A percentile compares a stretch with the other conserved stretches of the same genome.
phyloP scores from a whole-genome alignment of 2,797 vertebrate species.

The Gymnocypris eckloni region DNA sequence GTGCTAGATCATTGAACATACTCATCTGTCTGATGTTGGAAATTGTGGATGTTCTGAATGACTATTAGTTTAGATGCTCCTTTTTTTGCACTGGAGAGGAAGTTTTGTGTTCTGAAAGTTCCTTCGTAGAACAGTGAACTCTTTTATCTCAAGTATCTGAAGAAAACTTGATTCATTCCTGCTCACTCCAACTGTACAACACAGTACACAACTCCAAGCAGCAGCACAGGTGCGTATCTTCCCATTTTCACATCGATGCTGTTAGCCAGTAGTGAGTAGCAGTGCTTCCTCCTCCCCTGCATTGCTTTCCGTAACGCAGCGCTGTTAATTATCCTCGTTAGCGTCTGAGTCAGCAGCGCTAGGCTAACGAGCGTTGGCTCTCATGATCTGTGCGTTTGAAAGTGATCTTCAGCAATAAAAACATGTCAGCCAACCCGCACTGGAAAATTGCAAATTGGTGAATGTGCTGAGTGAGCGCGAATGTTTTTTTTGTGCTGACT shows the following conservation, averaged over 20 bases:
- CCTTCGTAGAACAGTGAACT: background rate
- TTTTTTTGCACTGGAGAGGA: background rate
- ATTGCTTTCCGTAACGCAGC: slow-evolving; percentile 87
- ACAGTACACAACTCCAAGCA: background rate
- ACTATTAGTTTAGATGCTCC: background rate
- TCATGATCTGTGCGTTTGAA: slow-evolving; percentile 97
- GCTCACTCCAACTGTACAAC: background rate
- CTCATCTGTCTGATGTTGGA: background rate
- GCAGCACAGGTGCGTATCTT: slow-evolving; percentile 12
- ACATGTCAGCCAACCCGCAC: slow-evolving; percentile 86
- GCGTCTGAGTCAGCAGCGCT: slow-evolving; percentile 79
- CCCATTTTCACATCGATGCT: slow-evolving; percentile 66
- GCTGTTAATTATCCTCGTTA: slow-evolving; percentile 98
- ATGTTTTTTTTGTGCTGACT: slow-evolving; percentile 88
- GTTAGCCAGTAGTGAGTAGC: background rate
- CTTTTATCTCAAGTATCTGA: background rate
- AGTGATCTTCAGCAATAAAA: slow-evolving; percentile 94
- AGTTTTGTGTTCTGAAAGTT: background rate
- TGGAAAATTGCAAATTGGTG: slow-evolving; percentile 94
- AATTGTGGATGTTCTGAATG: background rate
- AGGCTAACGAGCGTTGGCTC: slow-evolving; percentile 87
- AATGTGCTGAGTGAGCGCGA: slow-evolving; percentile 89
- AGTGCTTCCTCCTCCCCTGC: slow-evolving; percentile 81
- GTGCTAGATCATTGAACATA: background rate
- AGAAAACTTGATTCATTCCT: background rate